Evolutionary conservation across 2,888 invertebrate genomes (phyloP), one percentile per base, ranked within the genome.

Genomic region (Candidula unifasciata): DNA sequence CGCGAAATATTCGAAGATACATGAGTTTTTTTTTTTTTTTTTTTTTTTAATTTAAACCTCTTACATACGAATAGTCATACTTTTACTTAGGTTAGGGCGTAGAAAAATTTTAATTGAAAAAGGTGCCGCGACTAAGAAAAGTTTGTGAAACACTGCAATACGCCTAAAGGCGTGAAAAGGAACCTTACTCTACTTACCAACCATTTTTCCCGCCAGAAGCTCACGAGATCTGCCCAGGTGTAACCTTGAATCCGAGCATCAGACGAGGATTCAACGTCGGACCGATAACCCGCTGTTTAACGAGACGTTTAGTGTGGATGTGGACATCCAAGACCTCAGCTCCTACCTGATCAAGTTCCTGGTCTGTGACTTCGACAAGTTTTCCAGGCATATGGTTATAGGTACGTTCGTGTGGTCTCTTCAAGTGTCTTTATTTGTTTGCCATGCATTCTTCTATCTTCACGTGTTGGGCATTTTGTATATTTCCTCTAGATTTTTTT

Each of bases 351-450:
- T 91, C 24, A 89, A 87, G 27, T 82, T 91, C 27, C 88, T 91
- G 68, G 88, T 92, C 68, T 91, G 90, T 84, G 92, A 91, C 83
- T 89, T 91, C 84, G 91, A 92, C 83, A 90, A 89, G 68, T 89
- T 89, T 83, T 90, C 91, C 44, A 87, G 92, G 18, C 91, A 91
- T 84, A 88, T 91, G 35, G 88, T 90, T 24, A 84, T 90, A 30
- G 92, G 91, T 74, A 89, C 91, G 86, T 87, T 16, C 54, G 1
- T 68, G 24, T 80, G 24, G 44, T 57, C 30, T n/a, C 13, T 44
- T 21, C 37, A 21, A 8, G 5, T 60, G 60, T 60, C 5, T 24
- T 24, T 5, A 54, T 54, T 54, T 10, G 57, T 16, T 54, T 54
- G 57, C 10, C 57, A 54, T 18, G 13, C 18, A 16, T 18, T 54